A percentile compares a stretch with the other conserved stretches of the same genome.
Evolutionary conservation across 2,113 vertebrate species (phyloP).

Genomic region (Tachuris rubrigastra): DNA sequence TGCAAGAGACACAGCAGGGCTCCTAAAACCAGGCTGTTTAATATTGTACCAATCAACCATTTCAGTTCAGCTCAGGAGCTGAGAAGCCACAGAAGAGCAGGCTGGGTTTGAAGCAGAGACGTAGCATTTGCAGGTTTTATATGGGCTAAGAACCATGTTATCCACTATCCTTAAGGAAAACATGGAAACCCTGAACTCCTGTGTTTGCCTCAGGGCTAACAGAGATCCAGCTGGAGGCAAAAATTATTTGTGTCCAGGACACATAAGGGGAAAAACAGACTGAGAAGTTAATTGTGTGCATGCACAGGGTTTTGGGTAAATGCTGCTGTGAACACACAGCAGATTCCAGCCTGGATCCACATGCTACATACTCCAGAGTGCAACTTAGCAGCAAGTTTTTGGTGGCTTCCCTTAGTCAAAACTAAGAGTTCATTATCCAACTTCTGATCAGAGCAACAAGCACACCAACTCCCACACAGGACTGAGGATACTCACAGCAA

Average conservation of each 20-base stretch:
- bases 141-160: neutral
- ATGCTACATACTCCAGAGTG: neutral
- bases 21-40: neutral
- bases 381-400: rapidly evolving
- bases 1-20: neutral
- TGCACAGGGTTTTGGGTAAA: neutral
- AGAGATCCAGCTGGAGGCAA: neutral
- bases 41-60: neutral
- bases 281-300: neutral
- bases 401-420: neutral
- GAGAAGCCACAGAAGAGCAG: neutral
- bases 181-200: neutral
- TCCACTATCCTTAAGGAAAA: neutral
- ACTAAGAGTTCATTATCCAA: neutral
- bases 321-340: rapidly evolving
- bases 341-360: neutral
- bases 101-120: neutral
- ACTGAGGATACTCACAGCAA: slow-evolving; percentile 85
- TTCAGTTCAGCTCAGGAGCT: neutral
- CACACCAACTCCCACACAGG: neutral
- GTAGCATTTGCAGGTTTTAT: neutral
- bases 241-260: neutral
- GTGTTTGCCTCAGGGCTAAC: neutral
- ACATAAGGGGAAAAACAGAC: neutral
- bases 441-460: neutral